A percentile compares a stretch with the other conserved stretches of the same genome.
These are phyloP conservation scores for Forbesichthys papilliferus DNA, from an alignment of 2,113 vertebrate genomes.

Conservation along the genomic window DNA sequence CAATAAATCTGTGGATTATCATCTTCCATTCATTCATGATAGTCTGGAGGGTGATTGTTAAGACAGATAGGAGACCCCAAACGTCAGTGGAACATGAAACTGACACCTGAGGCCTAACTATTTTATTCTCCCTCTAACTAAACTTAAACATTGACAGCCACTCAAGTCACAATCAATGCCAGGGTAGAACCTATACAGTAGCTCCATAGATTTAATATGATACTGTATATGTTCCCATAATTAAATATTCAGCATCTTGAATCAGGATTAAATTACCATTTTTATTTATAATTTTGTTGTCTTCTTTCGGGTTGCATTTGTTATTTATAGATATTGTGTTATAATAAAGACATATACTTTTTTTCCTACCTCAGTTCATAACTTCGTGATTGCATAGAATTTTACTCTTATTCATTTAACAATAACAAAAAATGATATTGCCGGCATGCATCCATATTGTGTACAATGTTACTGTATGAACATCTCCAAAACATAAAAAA, in stretches of 20 bases:
- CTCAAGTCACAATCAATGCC: neutral
- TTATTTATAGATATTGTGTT: too few species aligned
- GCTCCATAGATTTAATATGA: neutral
- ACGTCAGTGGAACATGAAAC: slow-evolving; percentile 13
- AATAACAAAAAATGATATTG: neutral
- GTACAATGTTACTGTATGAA: neutral
- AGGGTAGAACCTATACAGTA: neutral
- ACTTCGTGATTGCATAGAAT: too few species aligned
- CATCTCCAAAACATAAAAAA: neutral
- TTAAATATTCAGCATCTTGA: too few species aligned
- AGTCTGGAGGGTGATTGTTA: slow-evolving; percentile 25
- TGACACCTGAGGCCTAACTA: slow-evolving; percentile 2
- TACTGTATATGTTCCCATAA: too few species aligned
- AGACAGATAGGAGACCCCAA: slow-evolving; percentile 20
- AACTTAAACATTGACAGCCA: slow-evolving; percentile 7
- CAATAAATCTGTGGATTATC: slow-evolving; percentile 36
- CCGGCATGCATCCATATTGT: neutral
- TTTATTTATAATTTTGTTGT: too few species aligned
- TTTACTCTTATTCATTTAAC: neutral
- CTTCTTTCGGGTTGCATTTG: too few species aligned
- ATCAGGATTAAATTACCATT: too few species aligned
- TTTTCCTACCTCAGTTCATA: neutral
- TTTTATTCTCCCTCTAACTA: slow-evolving; percentile 4
- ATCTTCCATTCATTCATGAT: slow-evolving; percentile 16
- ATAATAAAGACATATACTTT: neutral